Conservation (phyloP, 1,140 invertebrate genomes). For the Choristoneura fumiferana region DNA sequence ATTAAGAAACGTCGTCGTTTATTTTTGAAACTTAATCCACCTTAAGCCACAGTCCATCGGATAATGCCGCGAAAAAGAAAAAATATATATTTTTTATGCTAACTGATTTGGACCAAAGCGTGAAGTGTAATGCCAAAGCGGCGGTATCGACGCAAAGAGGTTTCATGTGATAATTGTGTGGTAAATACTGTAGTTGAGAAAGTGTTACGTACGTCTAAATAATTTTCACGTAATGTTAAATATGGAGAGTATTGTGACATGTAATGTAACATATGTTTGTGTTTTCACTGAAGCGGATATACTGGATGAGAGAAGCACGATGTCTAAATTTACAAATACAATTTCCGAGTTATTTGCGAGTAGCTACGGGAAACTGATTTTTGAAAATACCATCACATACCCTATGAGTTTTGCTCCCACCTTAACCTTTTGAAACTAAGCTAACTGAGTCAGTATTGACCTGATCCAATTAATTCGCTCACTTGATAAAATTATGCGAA, state of each 20-base stretch:
- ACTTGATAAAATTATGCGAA: too few species aligned
- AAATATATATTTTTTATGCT: background rate
- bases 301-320: background rate
- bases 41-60: background rate
- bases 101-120: constrained; percentile 1
- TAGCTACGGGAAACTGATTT: too few species aligned
- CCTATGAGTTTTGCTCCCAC: too few species aligned
- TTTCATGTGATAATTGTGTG: background rate
- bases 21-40: background rate
- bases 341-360: too few species aligned
- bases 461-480: too few species aligned
- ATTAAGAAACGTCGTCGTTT: too few species aligned
- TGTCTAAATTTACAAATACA: background rate
- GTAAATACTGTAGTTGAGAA: constrained; percentile 10
- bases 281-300: constrained; percentile 4
- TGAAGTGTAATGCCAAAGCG: background rate
- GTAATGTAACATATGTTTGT: constrained; percentile 3
- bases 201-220: background rate
- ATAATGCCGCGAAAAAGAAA: background rate
- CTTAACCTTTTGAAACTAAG: too few species aligned
- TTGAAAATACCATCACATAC: too few species aligned
- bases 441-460: too few species aligned
- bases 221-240: constrained; percentile 14
- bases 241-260: constrained; percentile 12
- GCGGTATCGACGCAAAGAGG: background rate